A percentile compares a stretch with the other conserved stretches of the same genome.
Conservation (phyloP, 1,140 invertebrate genomes). For the Dinoponera quadriceps region DNA sequence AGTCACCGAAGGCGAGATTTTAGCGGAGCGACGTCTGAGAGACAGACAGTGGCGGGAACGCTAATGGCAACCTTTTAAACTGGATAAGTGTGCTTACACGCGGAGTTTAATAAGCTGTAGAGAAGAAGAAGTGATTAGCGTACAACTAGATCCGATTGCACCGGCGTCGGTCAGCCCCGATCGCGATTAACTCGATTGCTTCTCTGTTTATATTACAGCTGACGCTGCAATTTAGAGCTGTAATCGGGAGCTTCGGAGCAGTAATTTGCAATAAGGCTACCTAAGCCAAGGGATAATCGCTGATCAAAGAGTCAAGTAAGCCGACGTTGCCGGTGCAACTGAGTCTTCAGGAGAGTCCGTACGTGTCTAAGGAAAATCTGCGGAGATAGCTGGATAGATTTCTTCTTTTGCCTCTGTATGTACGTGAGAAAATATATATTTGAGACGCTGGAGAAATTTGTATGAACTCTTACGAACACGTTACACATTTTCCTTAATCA, state of each 20-base stretch:
- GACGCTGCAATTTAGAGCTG: background rate
- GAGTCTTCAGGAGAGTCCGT: constrained; percentile 9
- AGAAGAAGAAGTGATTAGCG: constrained; percentile 41
- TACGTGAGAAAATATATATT: background rate
- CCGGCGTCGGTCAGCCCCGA: background rate
- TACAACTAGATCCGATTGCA: constrained; percentile 21
- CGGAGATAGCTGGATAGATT: no score
- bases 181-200: background rate
- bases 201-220: background rate
- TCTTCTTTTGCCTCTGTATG: constrained; percentile 2
- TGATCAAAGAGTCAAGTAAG: background rate
- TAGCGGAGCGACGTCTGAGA: constrained; percentile 9
- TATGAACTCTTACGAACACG: background rate
- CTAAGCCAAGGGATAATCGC: background rate
- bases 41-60: constrained; percentile 12
- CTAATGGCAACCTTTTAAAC: constrained; percentile 33
- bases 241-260: background rate
- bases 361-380: constrained; percentile 11
- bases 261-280: background rate
- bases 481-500: background rate
- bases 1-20: constrained; percentile 5
- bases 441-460: background rate
- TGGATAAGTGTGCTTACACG: constrained; percentile 29
- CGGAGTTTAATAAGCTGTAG: constrained; percentile 51
- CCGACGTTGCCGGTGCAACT: background rate